Conservation (phyloP, 2,113 vertebrate genomes). For the Zapus hudsonius region DNA sequence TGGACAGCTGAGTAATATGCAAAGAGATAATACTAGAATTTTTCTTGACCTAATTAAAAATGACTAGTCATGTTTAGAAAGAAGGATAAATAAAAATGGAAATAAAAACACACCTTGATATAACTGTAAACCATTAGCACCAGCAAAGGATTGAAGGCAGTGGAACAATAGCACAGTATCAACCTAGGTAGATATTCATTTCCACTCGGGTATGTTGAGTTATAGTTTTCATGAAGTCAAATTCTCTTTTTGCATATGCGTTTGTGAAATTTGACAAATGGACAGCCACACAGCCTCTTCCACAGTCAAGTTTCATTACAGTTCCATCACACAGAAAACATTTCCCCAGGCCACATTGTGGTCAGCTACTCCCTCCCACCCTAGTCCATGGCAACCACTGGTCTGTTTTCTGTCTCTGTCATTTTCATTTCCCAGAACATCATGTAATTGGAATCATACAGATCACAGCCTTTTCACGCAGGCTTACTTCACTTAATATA, state of each 20-base stretch:
- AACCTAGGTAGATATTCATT: neutral
- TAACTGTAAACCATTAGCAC: neutral
- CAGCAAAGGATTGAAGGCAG: neutral
- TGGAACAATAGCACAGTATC: neutral
- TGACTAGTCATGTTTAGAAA: neutral
- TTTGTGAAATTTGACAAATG: slow-evolving; percentile 3
- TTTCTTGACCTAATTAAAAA: neutral
- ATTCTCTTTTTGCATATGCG: neutral
- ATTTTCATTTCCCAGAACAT: slow-evolving; percentile 56
- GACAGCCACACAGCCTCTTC: neutral
- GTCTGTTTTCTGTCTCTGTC: slow-evolving; percentile 12
- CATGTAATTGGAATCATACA: slow-evolving; percentile 6
- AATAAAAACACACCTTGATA: neutral
- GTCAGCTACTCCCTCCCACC: neutral
- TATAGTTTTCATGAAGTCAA: neutral
- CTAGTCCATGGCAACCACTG: neutral
- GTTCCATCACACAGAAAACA: neutral
- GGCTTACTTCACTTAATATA: neutral
- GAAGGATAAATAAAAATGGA: slow-evolving; percentile 7
- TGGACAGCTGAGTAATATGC: neutral
- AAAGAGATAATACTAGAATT: slow-evolving; percentile 8
- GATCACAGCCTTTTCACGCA: neutral
- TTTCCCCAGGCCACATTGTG: neutral
- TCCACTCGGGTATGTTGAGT: neutral
- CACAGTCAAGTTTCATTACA: slow-evolving; percentile 1